These are phyloP conservation scores for Oscheius sp. DNA, from an alignment of 2,888 invertebrate genomes.

Conservation along the genomic window DNA sequence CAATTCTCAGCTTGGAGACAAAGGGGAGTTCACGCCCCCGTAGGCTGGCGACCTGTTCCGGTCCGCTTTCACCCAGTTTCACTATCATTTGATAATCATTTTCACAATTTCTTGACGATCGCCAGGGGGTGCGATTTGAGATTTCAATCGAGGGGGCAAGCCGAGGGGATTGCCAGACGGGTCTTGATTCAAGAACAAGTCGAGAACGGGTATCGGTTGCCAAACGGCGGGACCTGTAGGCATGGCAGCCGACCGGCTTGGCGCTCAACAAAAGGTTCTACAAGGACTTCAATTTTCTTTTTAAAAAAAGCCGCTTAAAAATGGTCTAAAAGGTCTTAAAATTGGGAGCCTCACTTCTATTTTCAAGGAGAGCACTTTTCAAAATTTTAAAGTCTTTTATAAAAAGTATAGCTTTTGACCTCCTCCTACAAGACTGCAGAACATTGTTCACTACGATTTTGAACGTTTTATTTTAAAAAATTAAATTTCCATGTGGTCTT, in stretches of 20 bases:
- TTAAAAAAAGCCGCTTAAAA: no score
- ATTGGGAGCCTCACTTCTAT: no score
- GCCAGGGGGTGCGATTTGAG: background rate
- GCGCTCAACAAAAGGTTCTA: no score
- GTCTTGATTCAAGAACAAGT: background rate
- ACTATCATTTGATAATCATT: conserved; percentile 8
- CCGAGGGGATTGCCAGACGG: background rate
- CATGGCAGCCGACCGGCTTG: conserved; percentile 10
- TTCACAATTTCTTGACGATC: background rate
- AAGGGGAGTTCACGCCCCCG: conserved; percentile 7
- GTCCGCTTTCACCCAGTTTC: conserved; percentile 16
- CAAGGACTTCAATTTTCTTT: no score
- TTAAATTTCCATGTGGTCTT: no score
- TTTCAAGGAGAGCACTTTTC: no score
- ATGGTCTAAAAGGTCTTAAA: no score
- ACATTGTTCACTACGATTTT: no score
- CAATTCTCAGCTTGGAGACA: conserved; percentile 22
- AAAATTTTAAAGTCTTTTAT: no score
- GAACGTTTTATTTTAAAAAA: no score
- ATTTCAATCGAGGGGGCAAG: background rate
- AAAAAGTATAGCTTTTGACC: no score
- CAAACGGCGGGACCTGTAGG: conserved; percentile 12
- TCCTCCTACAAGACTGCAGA: no score
- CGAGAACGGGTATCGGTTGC: conserved; percentile 4
- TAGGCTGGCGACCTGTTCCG: conserved; percentile 7